Evolutionary conservation across 1,140 invertebrate genomes (phyloP).

Genomic region (Drosophila sp.): DNA sequence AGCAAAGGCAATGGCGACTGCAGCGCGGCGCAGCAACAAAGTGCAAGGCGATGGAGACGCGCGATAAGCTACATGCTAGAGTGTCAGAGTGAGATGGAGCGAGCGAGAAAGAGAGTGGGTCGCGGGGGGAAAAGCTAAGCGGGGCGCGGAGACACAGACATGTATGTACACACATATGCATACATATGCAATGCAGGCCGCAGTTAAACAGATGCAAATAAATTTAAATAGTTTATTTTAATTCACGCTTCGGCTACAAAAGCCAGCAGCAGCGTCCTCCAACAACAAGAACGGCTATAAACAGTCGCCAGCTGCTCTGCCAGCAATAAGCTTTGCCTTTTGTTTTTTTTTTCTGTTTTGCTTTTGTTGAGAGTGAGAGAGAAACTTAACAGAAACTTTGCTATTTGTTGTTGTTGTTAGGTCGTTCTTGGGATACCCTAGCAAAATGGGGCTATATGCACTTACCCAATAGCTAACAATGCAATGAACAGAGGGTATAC

Average conservation of each 20-base stretch:
- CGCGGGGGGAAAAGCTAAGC: not conserved
- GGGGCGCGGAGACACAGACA: slow-evolving; percentile 34
- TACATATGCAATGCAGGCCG: slow-evolving; percentile 66
- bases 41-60: slow-evolving; percentile 75
- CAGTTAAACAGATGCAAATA: slow-evolving; percentile 80
- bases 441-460: not conserved
- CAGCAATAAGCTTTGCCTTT: slow-evolving; percentile 17
- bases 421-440: not conserved
- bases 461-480: not conserved
- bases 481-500: not conserved
- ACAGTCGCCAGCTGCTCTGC: slow-evolving; percentile 33
- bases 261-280: slow-evolving; percentile 54
- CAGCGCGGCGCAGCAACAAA: slow-evolving; percentile 64
- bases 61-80: slow-evolving; percentile 52
- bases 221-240: slow-evolving; percentile 81
- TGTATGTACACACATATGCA: slow-evolving; percentile 33
- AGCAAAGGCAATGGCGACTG: slow-evolving; percentile 29
- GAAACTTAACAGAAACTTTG: slow-evolving; percentile 7
- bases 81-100: slow-evolving; percentile 9
- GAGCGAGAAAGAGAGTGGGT: slow-evolving; percentile 26
- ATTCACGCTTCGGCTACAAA: slow-evolving; percentile 78
- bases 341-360: not conserved
- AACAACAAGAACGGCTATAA: slow-evolving; percentile 44
- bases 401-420: slow-evolving; percentile 2
- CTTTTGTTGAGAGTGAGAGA: not conserved